Base-by-base conservation (phyloP, 2,797 vertebrate species). In the Chromobotia macracanthus region DNA sequence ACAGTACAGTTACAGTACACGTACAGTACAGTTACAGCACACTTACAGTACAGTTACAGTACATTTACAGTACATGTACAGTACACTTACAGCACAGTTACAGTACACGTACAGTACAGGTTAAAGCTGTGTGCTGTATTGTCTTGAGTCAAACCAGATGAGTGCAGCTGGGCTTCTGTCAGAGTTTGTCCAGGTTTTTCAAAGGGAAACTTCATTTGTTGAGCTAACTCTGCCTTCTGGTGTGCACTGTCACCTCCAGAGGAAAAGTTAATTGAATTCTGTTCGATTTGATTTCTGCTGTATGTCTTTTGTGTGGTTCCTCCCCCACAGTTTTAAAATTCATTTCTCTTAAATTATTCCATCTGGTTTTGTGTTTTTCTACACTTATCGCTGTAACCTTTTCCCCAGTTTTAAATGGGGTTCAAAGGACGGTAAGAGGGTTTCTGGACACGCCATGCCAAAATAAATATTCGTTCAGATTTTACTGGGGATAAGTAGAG, bases 321-420 rank as follows among this genome's bases (percentile, higher is more conserved):
- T 79, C 90, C 90, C 88, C 88, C 31, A 0, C 85, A 86, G 89
- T 87, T 90, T 91, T 87, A 68, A 87, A 91, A 91, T 89, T 88
- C 68, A 92, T 91, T 92, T 92, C 87, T 86, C 86, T 75, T 65
- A 80, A 90, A 88, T 91, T 89, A 89, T 90, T 90, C 86, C 86
- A 89, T 87, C 87, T 76, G 73, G 81, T 85, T 89, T 80, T 85
- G 76, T 89, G 86, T 89, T 91, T 90, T 88, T 79, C 78, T 28
- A 53, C 80, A 73, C 75, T 87, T 84, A 82, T 86, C 85, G 82
- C 70, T 25, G 35, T 66, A 76, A 81, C 77, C 79, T 87, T 84
- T 84, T 12, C 31, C n/a, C 61, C 55, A 44, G 51, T 73, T 87
- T 87, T 70, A 80, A 83, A 80, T 48, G 10, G 10, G 80, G 65